These are phyloP conservation scores for Tachina fera DNA, from an alignment of 2,888 invertebrate genomes.

Conservation along the genomic window DNA sequence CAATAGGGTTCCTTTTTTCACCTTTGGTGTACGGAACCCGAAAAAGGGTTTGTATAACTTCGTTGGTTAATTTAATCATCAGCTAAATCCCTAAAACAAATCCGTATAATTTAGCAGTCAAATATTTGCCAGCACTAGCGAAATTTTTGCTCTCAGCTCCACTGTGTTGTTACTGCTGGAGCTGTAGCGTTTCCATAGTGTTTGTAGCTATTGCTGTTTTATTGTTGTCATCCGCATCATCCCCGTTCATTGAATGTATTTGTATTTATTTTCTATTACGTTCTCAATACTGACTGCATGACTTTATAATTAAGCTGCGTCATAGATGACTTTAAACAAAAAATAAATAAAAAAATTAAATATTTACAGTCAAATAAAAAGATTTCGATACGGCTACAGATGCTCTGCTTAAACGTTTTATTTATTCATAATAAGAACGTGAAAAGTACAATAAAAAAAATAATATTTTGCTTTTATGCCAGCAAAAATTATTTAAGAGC, in stretches of 20 bases:
- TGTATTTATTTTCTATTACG: conserved; percentile 13
- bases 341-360: background rate
- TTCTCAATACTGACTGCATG: conserved; percentile 25
- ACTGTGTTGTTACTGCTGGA: background rate
- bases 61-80: too few species aligned
- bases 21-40: too few species aligned
- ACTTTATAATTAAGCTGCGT: conserved; percentile 61
- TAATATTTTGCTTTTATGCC: conserved; percentile 14
- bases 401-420: conserved; percentile 11
- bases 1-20: too few species aligned
- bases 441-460: conserved; percentile 21
- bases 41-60: too few species aligned
- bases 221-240: conserved; percentile 24
- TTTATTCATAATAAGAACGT: conserved; percentile 10
- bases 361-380: conserved; percentile 18
- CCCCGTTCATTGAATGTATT: conserved; percentile 1
- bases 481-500: conserved; percentile 33
- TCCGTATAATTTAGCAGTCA: too few species aligned
- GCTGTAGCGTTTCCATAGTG: conserved; percentile 1
- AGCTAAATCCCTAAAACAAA: too few species aligned
- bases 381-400: background rate
- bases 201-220: background rate
- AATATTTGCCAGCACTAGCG: too few species aligned
- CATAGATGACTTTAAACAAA: conserved; percentile 39
- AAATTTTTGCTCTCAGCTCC: background rate